Conservation (phyloP, 2,113 vertebrate species). For the Gambusia affinis region DNA sequence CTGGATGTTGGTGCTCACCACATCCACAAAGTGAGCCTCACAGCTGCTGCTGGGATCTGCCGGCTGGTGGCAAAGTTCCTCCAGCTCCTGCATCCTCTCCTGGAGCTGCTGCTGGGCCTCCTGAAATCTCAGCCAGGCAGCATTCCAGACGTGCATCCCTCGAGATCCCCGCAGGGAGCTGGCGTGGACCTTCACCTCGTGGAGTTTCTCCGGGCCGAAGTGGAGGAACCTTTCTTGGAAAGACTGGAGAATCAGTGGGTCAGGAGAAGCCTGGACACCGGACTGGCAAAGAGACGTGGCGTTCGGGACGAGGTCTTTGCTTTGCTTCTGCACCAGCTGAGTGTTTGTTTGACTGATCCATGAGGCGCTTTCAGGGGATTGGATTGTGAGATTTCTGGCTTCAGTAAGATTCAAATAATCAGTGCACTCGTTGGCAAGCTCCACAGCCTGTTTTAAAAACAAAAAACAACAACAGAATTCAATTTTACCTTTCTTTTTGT, state of each 20-base stretch:
- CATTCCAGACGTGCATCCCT: conserved; percentile 82
- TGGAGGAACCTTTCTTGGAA: conserved; percentile 80
- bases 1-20: conserved; percentile 54
- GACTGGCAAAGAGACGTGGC: neutral
- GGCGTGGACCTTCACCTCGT: conserved; percentile 82
- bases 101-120: conserved; percentile 80
- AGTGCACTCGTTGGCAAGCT: conserved; percentile 81
- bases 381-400: conserved; percentile 34
- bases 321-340: conserved; percentile 22
- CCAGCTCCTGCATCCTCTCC: conserved; percentile 76
- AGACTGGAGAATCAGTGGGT: conserved; percentile 72
- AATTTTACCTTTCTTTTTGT: too few species aligned
- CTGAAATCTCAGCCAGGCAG: conserved; percentile 77
- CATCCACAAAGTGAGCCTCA: conserved; percentile 59
- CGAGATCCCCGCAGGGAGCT: conserved; percentile 70
- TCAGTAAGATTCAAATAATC: conserved; percentile 70
- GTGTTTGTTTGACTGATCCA: conserved; percentile 18
- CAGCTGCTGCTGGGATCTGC: conserved; percentile 30
- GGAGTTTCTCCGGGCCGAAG: conserved; percentile 81
- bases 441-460: conserved; percentile 72
- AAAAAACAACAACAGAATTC: neutral
- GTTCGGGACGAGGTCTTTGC: neutral
- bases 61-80: conserved; percentile 38
- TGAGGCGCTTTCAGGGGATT: conserved; percentile 16
- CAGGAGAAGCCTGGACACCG: conserved; percentile 13